These are phyloP conservation scores for Ectropis crepuscularia DNA, from an alignment of 2,888 invertebrate genomes.

Conservation along the genomic window DNA sequence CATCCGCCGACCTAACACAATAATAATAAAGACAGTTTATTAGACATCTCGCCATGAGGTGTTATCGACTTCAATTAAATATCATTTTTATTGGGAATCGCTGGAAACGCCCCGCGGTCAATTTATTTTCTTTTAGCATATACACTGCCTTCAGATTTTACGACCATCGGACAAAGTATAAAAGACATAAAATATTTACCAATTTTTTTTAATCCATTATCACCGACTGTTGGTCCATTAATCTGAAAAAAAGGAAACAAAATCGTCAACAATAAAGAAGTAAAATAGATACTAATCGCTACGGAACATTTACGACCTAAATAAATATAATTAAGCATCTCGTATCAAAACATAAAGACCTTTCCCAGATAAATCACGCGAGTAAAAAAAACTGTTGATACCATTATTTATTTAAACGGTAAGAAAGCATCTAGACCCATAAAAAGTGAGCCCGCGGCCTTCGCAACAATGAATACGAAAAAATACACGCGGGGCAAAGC, in stretches of 20 bases:
- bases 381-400: slow-evolving; percentile 73
- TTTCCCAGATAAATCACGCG: slow-evolving; percentile 70
- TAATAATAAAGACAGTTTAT: slow-evolving; percentile 82
- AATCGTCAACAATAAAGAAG: slow-evolving; percentile 48
- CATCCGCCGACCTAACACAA: slow-evolving; percentile 69
- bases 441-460: slow-evolving; percentile 76
- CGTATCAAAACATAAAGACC: slow-evolving; percentile 61
- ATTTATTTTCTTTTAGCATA: slow-evolving; percentile 62
- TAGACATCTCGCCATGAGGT: slow-evolving; percentile 74
- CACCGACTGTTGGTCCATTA: slow-evolving; percentile 58
- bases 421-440: slow-evolving; percentile 77
- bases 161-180: slow-evolving; percentile 53
- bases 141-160: slow-evolving; percentile 53
- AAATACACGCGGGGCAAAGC: slow-evolving; percentile 69
- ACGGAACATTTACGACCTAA: slow-evolving; percentile 55
- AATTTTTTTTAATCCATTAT: slow-evolving; percentile 61
- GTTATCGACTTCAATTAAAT: slow-evolving; percentile 83
- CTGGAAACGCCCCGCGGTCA: slow-evolving; percentile 71
- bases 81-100: slow-evolving; percentile 81
- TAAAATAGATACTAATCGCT: slow-evolving; percentile 47
- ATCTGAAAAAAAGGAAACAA: slow-evolving; percentile 62
- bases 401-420: slow-evolving; percentile 78
- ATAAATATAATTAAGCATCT: slow-evolving; percentile 61
- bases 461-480: slow-evolving; percentile 82
- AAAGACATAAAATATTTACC: slow-evolving; percentile 56